Percentiles rank a stretch among this genome's conserved stretches.
phyloP scores from a whole-genome alignment of 2,888 invertebrate species.

The Drosophila parthenogenetica region DNA sequence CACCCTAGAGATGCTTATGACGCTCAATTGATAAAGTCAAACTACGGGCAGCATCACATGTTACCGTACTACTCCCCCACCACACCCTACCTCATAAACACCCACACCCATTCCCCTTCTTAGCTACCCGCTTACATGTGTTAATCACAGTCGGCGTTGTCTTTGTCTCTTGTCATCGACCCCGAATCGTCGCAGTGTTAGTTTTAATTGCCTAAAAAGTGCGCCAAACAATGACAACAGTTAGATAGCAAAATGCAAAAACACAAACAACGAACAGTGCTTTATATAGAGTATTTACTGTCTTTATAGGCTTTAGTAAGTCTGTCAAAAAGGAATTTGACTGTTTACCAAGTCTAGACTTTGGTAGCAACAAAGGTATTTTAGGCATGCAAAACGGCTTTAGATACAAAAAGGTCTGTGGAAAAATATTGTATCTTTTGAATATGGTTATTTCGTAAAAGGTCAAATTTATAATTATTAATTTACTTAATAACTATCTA shows the following conservation, averaged over 20 bases:
- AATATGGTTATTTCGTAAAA: too few relatives aligned
- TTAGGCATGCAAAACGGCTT: too few relatives aligned
- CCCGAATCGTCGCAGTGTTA: constrained; percentile 64
- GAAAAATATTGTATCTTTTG: too few relatives aligned
- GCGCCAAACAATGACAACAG: constrained; percentile 58
- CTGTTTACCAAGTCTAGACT: too few relatives aligned
- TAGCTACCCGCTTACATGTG: constrained; percentile 74
- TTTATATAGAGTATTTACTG: constrained; percentile 9
- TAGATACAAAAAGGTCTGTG: too few relatives aligned
- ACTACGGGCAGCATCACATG: constrained; percentile 66
- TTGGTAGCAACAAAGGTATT: too few relatives aligned
- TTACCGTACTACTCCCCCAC: constrained; percentile 25
- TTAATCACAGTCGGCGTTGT: constrained; percentile 76
- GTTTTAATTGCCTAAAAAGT: constrained; percentile 81
- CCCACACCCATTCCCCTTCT: constrained; percentile 18
- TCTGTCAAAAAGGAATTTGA: background rate
- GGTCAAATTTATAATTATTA: too few relatives aligned
- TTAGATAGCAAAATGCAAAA: constrained; percentile 11
- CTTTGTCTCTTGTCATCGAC: constrained; percentile 55
- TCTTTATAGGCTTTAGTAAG: background rate
- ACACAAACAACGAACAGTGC: constrained; percentile 15
- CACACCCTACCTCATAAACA: constrained; percentile 13
- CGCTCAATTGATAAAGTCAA: constrained; percentile 84
- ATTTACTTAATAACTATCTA: too few relatives aligned
- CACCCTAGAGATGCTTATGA: constrained; percentile 70